Evolutionary conservation across 2,888 invertebrate genomes (phyloP), one percentile per base, ranked within the genome.

Genomic region (Dromius quadrimaculatus): DNA sequence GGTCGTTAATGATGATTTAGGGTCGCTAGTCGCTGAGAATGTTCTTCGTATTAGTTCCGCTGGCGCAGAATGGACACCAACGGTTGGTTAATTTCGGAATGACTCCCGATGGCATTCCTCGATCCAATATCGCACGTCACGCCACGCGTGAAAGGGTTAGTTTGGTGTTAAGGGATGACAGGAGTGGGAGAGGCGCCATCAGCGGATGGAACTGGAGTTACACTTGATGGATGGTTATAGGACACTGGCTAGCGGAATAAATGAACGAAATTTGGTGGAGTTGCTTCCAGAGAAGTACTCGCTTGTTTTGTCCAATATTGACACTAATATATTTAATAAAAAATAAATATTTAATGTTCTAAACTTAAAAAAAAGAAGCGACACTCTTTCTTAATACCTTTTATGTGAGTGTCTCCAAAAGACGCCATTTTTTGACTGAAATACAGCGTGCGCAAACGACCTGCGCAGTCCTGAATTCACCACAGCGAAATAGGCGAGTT

Each of bases 1-100:
- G 68, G 59, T 59, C 68, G 68, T 68, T 68, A 68, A 68, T 68
- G 68, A 68, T 68, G 68, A 68, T 68, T 68, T 68, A 65, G 36
- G 4, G 65, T 34, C 47, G 36, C 28, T 28, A 19, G 64, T 59
- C 50, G 43, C n/a, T 23, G 32, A 66, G 54, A 20, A 34, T 50
- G 65, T 45, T 19, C 34, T 34, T 19, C 17, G 20, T 64, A 62
- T 62, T 62, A 62, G 62, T 62, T 62, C 62, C 41, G 62, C 20
- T 22, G 62, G 62, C 22, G 32, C 15, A 17, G 13, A 43, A 23
- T 45, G 23, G 41, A n/a, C 45, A 64, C 54, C 38, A 57, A 32
- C 66, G 65, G 28, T 65, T 65, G 66, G 68, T 68, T 68, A 59
- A 68, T 68, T 68, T 59, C 59, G 19, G 59, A 59, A 68, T 59